Conservation (phyloP, 2,797 vertebrate species). For the Aselliscus stoliczkanus region DNA sequence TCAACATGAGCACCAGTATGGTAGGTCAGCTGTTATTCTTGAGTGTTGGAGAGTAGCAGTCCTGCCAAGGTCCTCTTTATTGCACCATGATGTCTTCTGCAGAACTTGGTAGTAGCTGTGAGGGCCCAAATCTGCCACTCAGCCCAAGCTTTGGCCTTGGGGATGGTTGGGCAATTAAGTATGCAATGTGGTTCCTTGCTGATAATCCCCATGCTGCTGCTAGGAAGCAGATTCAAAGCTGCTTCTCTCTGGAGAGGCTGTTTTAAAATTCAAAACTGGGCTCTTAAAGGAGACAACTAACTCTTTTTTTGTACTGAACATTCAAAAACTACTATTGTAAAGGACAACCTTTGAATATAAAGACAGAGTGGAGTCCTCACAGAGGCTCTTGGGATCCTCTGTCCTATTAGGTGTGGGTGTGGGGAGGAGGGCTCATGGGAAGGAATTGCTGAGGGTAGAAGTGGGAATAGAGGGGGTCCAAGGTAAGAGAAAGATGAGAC, state of each 20-base stretch:
- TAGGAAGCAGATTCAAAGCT: constrained; percentile 37
- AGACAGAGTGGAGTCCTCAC: background rate
- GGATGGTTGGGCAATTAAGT: constrained; percentile 55
- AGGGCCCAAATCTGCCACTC: background rate
- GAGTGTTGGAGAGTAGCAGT: background rate
- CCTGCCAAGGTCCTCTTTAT: background rate
- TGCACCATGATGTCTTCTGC: background rate
- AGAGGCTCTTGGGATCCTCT: background rate
- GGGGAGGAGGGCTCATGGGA: background rate
- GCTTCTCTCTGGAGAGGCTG: background rate
- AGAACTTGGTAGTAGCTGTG: background rate
- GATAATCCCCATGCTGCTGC: constrained; percentile 50
- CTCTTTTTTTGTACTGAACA: background rate
- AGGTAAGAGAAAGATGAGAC: background rate
- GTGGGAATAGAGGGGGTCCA: background rate
- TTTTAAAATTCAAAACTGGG: constrained; percentile 36
- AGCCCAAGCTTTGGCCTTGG: background rate
- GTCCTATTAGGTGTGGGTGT: background rate
- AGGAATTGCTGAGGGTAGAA: background rate
- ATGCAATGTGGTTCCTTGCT: constrained; percentile 52
- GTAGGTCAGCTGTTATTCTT: background rate
- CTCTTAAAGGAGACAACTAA: constrained; percentile 56
- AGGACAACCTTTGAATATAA: background rate
- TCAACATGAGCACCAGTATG: background rate
- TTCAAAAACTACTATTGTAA: background rate